Conservation (phyloP, 2,797 vertebrate genomes). For the Sebastes diaconus region DNA sequence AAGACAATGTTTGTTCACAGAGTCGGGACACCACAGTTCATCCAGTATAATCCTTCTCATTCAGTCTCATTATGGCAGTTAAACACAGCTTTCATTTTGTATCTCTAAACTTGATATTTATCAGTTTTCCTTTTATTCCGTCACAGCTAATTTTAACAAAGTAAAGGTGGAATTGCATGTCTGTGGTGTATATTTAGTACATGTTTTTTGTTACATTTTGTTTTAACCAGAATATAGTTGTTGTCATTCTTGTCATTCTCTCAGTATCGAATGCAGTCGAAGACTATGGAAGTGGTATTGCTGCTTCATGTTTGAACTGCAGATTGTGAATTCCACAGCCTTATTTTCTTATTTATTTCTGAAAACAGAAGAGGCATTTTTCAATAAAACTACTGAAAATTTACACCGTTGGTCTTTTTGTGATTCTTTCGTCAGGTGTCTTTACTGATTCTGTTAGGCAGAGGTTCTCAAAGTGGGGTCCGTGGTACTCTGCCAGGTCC, state of each 20-base stretch:
- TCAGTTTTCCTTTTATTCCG: constrained; percentile 84
- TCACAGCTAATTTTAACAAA: constrained; percentile 90
- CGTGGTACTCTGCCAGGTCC: no score
- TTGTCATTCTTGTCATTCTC: constrained; percentile 82
- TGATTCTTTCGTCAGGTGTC: neutral
- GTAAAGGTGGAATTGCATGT: constrained; percentile 92
- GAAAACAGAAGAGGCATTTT: constrained; percentile 99
- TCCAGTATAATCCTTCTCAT: constrained; percentile 48
- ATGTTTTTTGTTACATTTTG: constrained; percentile 69
- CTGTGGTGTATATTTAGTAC: constrained; percentile 98
- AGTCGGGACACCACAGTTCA: constrained; percentile 25
- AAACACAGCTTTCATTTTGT: constrained; percentile 85
- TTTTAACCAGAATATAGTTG: constrained; percentile 89
- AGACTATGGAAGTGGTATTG: constrained; percentile 93
- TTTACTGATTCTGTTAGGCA: no score
- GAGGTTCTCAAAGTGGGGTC: no score
- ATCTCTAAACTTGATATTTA: constrained; percentile 89
- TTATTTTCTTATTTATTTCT: constrained; percentile 99
- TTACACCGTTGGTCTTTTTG: constrained; percentile 16
- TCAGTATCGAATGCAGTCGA: constrained; percentile 91
- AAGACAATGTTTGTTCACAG: constrained; percentile 34
- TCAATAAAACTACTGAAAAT: constrained; percentile 99
- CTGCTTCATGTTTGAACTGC: constrained; percentile 94
- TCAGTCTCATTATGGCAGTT: constrained; percentile 72
- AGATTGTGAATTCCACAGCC: constrained; percentile 99